These are phyloP conservation scores for Philereme transversata DNA, from an alignment of 2,888 invertebrate genomes.

Conservation along the genomic window DNA sequence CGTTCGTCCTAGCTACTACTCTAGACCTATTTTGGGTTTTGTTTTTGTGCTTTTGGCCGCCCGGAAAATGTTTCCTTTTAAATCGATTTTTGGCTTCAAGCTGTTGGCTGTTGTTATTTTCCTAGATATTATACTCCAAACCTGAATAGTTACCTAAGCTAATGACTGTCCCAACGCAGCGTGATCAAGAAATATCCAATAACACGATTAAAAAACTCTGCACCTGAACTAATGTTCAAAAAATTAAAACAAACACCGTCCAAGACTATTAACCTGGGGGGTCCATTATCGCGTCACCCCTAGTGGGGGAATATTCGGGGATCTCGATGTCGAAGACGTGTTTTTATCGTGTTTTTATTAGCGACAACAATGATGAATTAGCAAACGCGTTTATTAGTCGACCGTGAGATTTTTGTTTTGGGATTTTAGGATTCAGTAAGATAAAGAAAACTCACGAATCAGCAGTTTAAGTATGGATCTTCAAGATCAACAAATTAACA, in stretches of 20 bases:
- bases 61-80: too few species aligned
- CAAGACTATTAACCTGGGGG: constrained; percentile 42
- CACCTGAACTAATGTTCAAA: not conserved
- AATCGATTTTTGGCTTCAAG: too few species aligned
- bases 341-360: constrained; percentile 78
- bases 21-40: too few species aligned
- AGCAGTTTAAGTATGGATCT: not conserved
- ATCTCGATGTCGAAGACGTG: constrained; percentile 50
- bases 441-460: not conserved
- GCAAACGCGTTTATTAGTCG: constrained; percentile 69
- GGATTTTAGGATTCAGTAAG: constrained; percentile 36
- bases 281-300: constrained; percentile 38
- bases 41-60: too few species aligned
- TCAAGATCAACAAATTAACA: too few species aligned
- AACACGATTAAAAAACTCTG: too few species aligned
- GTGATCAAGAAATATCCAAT: too few species aligned
- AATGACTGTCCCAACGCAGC: too few species aligned
- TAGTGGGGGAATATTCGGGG: constrained; percentile 4
- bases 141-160: too few species aligned
- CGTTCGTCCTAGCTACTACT: too few species aligned
- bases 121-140: too few species aligned
- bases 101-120: too few species aligned
- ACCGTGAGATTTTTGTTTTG: constrained; percentile 53
- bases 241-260: constrained; percentile 15
- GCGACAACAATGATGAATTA: constrained; percentile 80